Percentiles rank a stretch among this genome's conserved stretches.
These are phyloP conservation scores for Caiman crocodilus DNA, from an alignment of 2,797 vertebrate species.

Conservation along the genomic window DNA sequence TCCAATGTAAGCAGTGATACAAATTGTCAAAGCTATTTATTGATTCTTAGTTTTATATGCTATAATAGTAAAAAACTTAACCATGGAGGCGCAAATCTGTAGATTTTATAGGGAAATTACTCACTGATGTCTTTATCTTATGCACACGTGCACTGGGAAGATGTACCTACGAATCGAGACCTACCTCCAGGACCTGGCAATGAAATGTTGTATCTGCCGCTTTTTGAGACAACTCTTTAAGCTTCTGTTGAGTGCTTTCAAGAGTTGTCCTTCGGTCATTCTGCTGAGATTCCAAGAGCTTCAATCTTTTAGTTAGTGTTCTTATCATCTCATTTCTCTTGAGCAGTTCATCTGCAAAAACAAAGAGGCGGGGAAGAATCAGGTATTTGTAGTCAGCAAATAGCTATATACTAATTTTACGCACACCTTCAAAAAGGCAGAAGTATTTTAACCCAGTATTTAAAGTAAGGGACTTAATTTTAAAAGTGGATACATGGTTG, in stretches of 20 bases:
- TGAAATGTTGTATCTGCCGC: constrained; percentile 77
- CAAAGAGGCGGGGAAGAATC: neutral
- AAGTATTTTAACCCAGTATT: neutral
- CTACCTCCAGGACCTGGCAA: constrained; percentile 88
- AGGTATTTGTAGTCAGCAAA: neutral
- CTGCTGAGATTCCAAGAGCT: constrained; percentile 83
- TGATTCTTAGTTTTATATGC: neutral
- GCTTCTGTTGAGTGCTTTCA: constrained; percentile 80
- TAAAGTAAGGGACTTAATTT: rapidly evolving
- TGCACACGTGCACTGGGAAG: neutral
- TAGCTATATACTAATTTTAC: rapidly evolving
- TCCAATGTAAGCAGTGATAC: neutral
- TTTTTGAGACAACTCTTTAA: constrained; percentile 82
- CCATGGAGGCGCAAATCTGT: neutral
- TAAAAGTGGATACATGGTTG: neutral
- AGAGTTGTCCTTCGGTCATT: constrained; percentile 78
- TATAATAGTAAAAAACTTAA: neutral
- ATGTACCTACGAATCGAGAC: neutral
- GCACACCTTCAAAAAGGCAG: neutral
- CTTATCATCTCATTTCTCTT: constrained; percentile 88
- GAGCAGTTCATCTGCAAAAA: constrained; percentile 86
- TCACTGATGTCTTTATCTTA: neutral
- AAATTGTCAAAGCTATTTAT: neutral
- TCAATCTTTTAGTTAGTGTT: constrained; percentile 83
- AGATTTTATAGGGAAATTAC: neutral